Evolutionary conservation across 2,888 invertebrate species (phyloP).

Genomic region (Eretmocerus hayati): DNA sequence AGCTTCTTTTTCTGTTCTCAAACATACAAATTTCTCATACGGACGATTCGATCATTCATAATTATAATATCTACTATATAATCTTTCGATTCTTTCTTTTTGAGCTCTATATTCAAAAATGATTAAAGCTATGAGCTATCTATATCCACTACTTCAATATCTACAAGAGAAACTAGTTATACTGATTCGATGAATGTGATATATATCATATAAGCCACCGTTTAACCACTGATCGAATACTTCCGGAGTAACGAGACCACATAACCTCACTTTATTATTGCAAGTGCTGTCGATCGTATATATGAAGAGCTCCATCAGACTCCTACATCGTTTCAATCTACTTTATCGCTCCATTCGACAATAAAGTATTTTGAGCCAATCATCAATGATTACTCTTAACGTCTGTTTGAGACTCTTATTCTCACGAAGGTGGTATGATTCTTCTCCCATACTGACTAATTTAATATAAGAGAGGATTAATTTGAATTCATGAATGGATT

Average conservation of each 20-base stretch:
- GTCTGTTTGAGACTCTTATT: too few species aligned
- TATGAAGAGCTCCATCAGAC: conserved; percentile 4
- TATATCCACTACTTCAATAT: conserved; percentile 43
- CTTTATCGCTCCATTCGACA: too few species aligned
- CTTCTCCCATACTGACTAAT: too few species aligned
- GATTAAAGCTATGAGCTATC: conserved; percentile 46
- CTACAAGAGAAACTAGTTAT: conserved; percentile 44
- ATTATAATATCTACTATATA: conserved; percentile 14
- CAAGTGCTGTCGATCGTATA: conserved; percentile 15
- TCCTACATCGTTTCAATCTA: not conserved
- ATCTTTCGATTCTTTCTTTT: conserved; percentile 2
- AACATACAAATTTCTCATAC: not conserved
- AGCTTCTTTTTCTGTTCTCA: too few species aligned
- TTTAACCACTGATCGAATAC: conserved; percentile 28
- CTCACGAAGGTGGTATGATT: too few species aligned
- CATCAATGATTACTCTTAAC: too few species aligned
- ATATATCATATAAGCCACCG: conserved; percentile 32
- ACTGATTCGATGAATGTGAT: conserved; percentile 38
- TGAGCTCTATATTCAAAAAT: conserved; percentile 37
- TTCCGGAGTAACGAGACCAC: conserved; percentile 18
- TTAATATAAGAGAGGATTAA: too few species aligned
- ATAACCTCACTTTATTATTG: conserved; percentile 11
- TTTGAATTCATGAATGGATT: too few species aligned
- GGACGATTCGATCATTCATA: conserved; percentile 12
- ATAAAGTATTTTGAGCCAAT: too few species aligned